Conservation (phyloP, 2,113 vertebrate genomes). For the Phrynocephalus versicolor region DNA sequence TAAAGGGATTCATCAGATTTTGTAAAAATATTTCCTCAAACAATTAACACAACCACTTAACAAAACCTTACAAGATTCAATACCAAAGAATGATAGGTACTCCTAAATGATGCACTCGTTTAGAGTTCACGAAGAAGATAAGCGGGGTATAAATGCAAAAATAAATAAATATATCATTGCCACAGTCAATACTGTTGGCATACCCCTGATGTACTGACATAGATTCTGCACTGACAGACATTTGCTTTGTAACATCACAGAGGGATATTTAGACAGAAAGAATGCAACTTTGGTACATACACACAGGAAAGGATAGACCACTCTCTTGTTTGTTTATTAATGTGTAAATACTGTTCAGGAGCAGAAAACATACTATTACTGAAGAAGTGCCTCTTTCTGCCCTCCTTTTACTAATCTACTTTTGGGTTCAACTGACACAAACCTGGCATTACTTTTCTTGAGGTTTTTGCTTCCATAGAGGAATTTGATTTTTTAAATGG, state of each 20-base stretch:
- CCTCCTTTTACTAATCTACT: not conserved
- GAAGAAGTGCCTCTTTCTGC: not conserved
- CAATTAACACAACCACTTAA: not conserved
- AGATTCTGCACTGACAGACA: not conserved
- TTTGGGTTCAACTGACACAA: not conserved
- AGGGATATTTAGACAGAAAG: not conserved
- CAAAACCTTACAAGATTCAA: not conserved
- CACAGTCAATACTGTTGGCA: not conserved
- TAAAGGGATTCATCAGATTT: not conserved
- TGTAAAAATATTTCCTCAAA: not conserved
- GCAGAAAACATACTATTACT: too few relatives aligned
- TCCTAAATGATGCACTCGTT: not conserved
- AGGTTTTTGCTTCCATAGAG: not conserved
- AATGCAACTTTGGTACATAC: not conserved
- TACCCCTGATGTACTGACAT: not conserved
- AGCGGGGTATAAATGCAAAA: too few relatives aligned
- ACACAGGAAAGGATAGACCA: not conserved
- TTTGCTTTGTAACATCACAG: not conserved
- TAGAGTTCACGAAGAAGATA: too few relatives aligned
- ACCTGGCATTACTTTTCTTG: not conserved
- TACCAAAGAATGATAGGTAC: not conserved
- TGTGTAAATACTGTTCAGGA: not conserved
- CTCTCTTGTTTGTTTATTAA: not conserved
- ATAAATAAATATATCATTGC: too few relatives aligned
- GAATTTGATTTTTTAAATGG: not conserved